Evolutionary conservation across 2,888 invertebrate genomes (phyloP), one percentile per base, ranked within the genome.

Genomic region (Parthenolecanium corni): DNA sequence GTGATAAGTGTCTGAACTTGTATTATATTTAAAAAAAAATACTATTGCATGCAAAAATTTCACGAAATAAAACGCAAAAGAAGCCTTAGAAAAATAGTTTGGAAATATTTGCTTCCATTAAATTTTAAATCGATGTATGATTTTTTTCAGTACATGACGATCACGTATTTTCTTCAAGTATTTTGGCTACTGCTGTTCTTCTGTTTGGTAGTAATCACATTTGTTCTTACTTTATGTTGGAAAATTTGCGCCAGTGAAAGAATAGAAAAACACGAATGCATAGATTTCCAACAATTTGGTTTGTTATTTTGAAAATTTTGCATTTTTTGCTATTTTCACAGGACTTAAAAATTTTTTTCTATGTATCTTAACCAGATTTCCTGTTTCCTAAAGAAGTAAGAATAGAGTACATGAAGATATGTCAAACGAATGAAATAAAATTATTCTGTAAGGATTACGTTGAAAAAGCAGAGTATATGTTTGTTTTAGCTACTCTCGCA

Each of bases 381-480:
- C 79, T 92, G 79, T 92, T 92, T 72, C 92, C 92, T 14, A 78
- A 80, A 47, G 81, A 79, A 69, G 86, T 85, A 0, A 79, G 78
- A 67, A 79, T 80, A 66, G 88, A 90, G 69, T 84, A 90, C 70
- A 84, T 90, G 85, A 84, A 82, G 75, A 83, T 93, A 11, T 89
- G 89, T 71, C 87, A 83, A 66, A 78, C 82, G 18, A 83, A 85
- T 68, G 83, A 86, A 72, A 81, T 89, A 38, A 93, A 92, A 73
- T 76, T 86, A 23, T 93, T 92, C 72, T 93, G 92, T 72, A 91
- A 89, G 71, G 91, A 92, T 75, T 89, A 86, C 73, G 90, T 92
- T 9, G 90, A 92, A 72, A 88, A 89, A 71, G 89, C 90, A 3
- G 89, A 89, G 74, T 81, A 87, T 51, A 89, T 92, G 90, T 90